Evolutionary conservation across 64 coral and sea anemone species (phyloP), one percentile per base, ranked within the genome.

Genomic region (Stichodactyla mertensii): DNA sequence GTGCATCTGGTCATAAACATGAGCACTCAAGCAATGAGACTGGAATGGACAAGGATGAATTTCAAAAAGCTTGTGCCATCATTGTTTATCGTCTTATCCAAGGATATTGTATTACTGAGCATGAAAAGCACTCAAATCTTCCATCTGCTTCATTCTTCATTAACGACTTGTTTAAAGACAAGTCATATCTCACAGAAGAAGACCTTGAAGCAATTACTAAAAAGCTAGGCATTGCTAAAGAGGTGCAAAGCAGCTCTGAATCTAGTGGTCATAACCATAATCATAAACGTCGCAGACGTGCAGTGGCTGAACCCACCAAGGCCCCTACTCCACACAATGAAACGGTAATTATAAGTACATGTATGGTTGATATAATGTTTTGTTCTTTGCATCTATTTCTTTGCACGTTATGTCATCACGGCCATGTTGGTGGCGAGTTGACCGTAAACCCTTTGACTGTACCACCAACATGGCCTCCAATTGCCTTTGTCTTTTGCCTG

Each of bases 91-190:
- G 91, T 64, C 70, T 96, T 8, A 58, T 85, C 19, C 87, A 90
- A 74, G 94, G 94, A 16, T 96, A 89, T 24, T 96, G 94, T 16
- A 96, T 96, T 85, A 31, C 82, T 5, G 90, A 89, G 27, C 77
- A 91, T 87, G 84, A 52, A 60, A 80, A 57, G 2, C 19, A 85
- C 55, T 51, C 71, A 0, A 26, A 61, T 5, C 62, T 95, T 9
- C 94, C 94, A 70, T 74, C 64, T 23, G 77, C 66, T 81, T 86
- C 87, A 22, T 95, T 95, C 66, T 95, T 95, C 57, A 85, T 95
- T 0, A 71, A 89, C 26, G 88, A 95, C 16, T 77, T 95, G 7
- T 95, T 89, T 55, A 86, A 89, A 19, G 61, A 77, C 2, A 92
- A 82, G 85, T 66, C 2, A 16, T 28, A 89, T 59, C 60, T 95